Conservation (phyloP, 2,888 invertebrate genomes). For the Leptarthrus brevirostris region DNA sequence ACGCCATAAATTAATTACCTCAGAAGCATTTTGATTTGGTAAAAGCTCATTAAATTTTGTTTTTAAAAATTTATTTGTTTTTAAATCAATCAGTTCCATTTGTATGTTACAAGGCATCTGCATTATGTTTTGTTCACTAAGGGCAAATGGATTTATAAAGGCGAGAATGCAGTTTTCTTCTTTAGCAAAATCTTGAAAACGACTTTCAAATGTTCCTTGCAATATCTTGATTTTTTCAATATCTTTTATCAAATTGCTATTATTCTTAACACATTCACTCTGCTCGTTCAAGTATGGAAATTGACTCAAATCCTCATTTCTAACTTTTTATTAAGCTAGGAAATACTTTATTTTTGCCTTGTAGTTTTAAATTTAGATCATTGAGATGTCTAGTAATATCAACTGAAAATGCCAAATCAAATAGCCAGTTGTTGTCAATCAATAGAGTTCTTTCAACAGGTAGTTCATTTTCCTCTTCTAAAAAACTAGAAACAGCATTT, state of each 20-base stretch:
- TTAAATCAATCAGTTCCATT: background rate
- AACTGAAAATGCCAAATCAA: too few relatives aligned
- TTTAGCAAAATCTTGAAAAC: background rate
- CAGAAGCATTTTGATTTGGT: background rate
- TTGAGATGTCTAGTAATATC: background rate
- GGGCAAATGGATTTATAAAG: background rate
- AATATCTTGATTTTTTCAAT: constrained; percentile 3
- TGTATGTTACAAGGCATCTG: background rate
- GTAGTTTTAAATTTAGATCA: background rate
- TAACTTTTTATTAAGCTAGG: background rate
- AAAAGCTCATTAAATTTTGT: background rate
- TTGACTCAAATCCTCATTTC: background rate
- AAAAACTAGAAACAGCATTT: too few relatives aligned
- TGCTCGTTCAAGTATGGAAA: background rate
- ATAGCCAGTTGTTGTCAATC: too few relatives aligned
- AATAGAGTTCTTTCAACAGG: too few relatives aligned
- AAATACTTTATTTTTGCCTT: background rate
- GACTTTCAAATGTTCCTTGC: background rate
- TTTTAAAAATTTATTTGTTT: background rate
- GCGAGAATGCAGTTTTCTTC: background rate
- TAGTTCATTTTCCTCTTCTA: too few relatives aligned
- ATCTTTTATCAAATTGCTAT: background rate
- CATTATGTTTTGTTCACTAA: background rate
- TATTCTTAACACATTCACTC: background rate
- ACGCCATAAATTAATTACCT: background rate